Evolutionary conservation across 2,888 invertebrate genomes (phyloP).

Genomic region (Thereva nobilitata): DNA sequence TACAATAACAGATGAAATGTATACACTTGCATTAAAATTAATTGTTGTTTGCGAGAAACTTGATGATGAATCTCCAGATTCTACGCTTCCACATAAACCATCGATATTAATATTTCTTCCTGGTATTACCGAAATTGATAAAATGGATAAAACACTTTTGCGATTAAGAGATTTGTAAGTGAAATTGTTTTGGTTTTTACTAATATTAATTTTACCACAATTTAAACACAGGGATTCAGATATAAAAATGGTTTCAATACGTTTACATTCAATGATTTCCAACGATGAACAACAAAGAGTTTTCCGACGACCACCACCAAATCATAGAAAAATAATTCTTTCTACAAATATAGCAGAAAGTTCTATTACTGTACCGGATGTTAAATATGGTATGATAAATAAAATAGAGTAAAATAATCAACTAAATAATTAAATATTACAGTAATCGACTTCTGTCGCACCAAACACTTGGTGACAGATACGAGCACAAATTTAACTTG

Average conservation of each 20-base stretch:
- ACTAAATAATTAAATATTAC: slow-evolving; percentile 38
- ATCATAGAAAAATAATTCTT: slow-evolving; percentile 77
- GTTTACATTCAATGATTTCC: slow-evolving; percentile 77
- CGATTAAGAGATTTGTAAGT: slow-evolving; percentile 36
- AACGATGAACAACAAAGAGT: slow-evolving; percentile 73
- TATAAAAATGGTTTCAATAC: slow-evolving; percentile 49
- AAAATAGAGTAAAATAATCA: slow-evolving; percentile 3
- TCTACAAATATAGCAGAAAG: slow-evolving; percentile 93
- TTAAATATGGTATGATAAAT: slow-evolving; percentile 65
- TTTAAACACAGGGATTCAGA: slow-evolving; percentile 36
- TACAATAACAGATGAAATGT: slow-evolving; percentile 63
- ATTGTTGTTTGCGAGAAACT: slow-evolving; percentile 62
- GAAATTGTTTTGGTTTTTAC: neutral
- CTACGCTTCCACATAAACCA: slow-evolving; percentile 54
- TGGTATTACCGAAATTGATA: slow-evolving; percentile 83
- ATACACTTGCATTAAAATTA: slow-evolving; percentile 65
- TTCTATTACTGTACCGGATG: slow-evolving; percentile 87
- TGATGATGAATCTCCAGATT: slow-evolving; percentile 52
- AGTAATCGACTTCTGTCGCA: slow-evolving; percentile 93
- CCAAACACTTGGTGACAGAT: slow-evolving; percentile 80
- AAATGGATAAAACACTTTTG: slow-evolving; percentile 61
- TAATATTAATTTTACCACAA: slow-evolving; percentile 8
- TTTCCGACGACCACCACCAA: slow-evolving; percentile 55
- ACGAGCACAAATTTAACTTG: slow-evolving; percentile 67
- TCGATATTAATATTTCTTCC: slow-evolving; percentile 89